Evolutionary conservation across 2,888 invertebrate genomes (phyloP).

Genomic region (Chalcis sispes): DNA sequence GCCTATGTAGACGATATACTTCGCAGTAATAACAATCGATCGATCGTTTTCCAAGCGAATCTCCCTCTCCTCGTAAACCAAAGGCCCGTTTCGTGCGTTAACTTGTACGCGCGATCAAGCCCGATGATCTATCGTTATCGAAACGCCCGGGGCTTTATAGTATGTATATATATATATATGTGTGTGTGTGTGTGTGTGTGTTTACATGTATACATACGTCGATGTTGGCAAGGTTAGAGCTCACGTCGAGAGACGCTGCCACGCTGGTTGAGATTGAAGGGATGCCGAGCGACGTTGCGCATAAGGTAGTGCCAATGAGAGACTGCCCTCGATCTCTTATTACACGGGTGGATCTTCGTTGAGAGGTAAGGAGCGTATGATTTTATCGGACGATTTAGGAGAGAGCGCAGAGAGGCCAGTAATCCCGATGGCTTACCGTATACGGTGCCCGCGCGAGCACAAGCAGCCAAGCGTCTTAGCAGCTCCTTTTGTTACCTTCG

Average conservation of each 20-base stretch:
- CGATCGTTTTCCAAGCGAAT: not conserved
- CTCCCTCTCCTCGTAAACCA: not conserved
- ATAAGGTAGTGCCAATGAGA: constrained; percentile 27
- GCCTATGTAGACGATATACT: not conserved
- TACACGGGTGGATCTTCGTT: constrained; percentile 25
- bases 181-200: not conserved
- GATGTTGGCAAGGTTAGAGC: not conserved
- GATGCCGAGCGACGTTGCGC: constrained; percentile 15
- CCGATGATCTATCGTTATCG: constrained; percentile 49
- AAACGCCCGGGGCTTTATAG: constrained; percentile 44
- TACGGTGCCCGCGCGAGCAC: no score
- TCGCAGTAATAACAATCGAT: not conserved
- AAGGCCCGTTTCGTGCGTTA: not conserved
- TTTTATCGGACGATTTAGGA: constrained; percentile 1
- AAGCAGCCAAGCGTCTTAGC: no score
- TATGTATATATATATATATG: no score
- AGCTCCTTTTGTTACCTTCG: not conserved
- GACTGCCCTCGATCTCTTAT: constrained; percentile 18
- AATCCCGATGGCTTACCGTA: no score
- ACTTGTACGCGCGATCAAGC: not conserved
- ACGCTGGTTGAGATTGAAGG: constrained; percentile 32
- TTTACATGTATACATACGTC: not conserved
- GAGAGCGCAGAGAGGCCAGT: not conserved
- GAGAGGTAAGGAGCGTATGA: constrained; percentile 3
- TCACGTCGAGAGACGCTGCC: not conserved